Conservation (phyloP, 1,140 invertebrate genomes). For the Holcopasites calliopsidis region DNA sequence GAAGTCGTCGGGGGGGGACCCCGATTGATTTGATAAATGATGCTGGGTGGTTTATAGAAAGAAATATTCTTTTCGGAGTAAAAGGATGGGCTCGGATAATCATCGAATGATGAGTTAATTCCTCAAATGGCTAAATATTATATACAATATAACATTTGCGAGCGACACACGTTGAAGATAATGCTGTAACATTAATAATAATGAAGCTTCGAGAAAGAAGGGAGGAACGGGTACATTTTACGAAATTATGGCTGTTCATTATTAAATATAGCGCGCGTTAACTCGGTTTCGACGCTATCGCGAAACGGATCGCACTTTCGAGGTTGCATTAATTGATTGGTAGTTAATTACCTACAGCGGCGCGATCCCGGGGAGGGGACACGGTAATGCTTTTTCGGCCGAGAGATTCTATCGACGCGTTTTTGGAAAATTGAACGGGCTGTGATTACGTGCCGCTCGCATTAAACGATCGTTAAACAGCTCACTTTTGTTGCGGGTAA, state of each 20-base stretch:
- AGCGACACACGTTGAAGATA: neutral
- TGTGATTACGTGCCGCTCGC: conserved; percentile 19
- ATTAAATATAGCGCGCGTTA: neutral
- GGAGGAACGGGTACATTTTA: neutral
- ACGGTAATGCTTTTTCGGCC: neutral
- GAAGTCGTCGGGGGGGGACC: too few species aligned
- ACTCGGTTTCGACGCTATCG: neutral
- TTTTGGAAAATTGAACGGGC: conserved; percentile 16
- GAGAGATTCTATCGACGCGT: conserved; percentile 25
- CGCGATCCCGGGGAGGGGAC: neutral
- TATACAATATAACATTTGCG: too few species aligned
- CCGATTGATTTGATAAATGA: neutral
- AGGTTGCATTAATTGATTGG: conserved; percentile 25
- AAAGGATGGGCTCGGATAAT: neutral
- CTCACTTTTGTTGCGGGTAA: conserved; percentile 8
- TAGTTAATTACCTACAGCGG: conserved; percentile 16
- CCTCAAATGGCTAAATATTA: too few species aligned
- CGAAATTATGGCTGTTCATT: neutral
- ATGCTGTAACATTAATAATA: too few species aligned
- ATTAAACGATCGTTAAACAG: conserved; percentile 19
- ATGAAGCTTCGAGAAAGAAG: neutral
- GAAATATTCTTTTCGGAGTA: too few species aligned
- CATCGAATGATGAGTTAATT: neutral
- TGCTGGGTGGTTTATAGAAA: neutral
- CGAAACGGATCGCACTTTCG: conserved; percentile 14